A percentile compares a stretch with the other conserved stretches of the same genome.
Evolutionary conservation across 2,888 invertebrate genomes (phyloP).

Genomic region (Zhengitettix transpicula): DNA sequence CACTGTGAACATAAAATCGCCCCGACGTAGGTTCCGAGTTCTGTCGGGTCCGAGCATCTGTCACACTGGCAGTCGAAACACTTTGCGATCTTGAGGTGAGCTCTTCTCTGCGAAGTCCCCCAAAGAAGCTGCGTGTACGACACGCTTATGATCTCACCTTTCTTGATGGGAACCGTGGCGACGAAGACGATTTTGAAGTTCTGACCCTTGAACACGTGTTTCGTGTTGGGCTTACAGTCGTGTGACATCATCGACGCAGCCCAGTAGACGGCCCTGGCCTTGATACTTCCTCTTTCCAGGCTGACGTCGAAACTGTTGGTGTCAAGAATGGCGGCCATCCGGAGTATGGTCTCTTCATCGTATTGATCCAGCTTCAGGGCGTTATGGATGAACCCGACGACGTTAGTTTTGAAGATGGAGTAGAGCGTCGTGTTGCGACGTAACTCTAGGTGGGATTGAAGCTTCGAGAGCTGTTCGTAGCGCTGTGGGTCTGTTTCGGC

Average conservation of each 20-base stretch:
- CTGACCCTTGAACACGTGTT: constrained; percentile 44
- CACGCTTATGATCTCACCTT: constrained; percentile 47
- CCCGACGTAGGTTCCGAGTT: constrained; percentile 44
- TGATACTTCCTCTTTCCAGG: constrained; percentile 27
- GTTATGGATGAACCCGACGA: constrained; percentile 38
- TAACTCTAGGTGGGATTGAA: constrained; percentile 45
- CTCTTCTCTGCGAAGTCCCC: constrained; percentile 47
- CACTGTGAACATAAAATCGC: constrained; percentile 47
- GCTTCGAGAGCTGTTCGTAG: constrained; percentile 33
- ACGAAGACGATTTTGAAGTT: constrained; percentile 42
- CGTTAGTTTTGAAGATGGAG: constrained; percentile 37
- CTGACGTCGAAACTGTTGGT: constrained; percentile 55
- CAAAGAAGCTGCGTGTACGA: constrained; percentile 55
- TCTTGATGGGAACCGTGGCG: constrained; percentile 45
- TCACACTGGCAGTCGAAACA: constrained; percentile 51
- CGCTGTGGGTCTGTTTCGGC: constrained; percentile 35
- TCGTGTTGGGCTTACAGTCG: constrained; percentile 53
- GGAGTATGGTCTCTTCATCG: constrained; percentile 28
- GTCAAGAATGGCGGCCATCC: constrained; percentile 46
- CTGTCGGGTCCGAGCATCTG: constrained; percentile 51
- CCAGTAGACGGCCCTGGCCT: constrained; percentile 45
- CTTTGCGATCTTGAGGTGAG: constrained; percentile 41
- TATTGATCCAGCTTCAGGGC: constrained; percentile 21
- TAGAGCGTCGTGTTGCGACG: constrained; percentile 42
- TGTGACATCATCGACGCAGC: constrained; percentile 53